A percentile compares a stretch with the other conserved stretches of the same genome.
phyloP scores from a whole-genome alignment of 2,888 invertebrate genomes.

The Lasioglossum figueresi region DNA sequence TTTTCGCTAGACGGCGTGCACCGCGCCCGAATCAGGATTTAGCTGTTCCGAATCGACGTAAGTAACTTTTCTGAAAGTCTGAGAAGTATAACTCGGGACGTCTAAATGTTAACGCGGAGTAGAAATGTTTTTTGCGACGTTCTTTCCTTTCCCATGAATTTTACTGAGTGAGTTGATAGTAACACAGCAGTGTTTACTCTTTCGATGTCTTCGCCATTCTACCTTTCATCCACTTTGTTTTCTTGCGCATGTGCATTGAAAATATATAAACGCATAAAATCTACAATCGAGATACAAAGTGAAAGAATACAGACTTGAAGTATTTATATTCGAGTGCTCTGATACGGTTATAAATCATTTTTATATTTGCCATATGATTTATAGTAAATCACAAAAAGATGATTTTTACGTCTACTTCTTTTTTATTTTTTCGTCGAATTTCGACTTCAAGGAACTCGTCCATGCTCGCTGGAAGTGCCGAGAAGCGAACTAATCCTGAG shows the following conservation, averaged over 20 bases:
- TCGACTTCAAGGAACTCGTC: background rate
- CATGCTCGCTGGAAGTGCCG: background rate
- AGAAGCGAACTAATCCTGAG: background rate
- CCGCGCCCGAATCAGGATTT: background rate
- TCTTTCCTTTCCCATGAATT: background rate
- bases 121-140: background rate
- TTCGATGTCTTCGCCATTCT: background rate
- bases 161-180: background rate
- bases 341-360: background rate
- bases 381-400: too few relatives aligned
- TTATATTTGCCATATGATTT: too few relatives aligned
- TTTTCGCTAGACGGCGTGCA: background rate
- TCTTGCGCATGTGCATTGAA: background rate
- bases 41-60: background rate
- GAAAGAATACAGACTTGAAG: background rate
- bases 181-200: background rate
- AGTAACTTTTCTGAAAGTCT: background rate
- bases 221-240: background rate
- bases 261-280: background rate
- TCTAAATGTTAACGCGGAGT: background rate
- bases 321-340: too few relatives aligned
- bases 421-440: background rate
- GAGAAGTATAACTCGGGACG: background rate
- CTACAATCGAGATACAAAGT: background rate
- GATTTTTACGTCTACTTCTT: background rate